A percentile compares a stretch with the other conserved stretches of the same genome.
Conservation (phyloP, 2,113 vertebrate species). For the Dicaeum eximium region DNA sequence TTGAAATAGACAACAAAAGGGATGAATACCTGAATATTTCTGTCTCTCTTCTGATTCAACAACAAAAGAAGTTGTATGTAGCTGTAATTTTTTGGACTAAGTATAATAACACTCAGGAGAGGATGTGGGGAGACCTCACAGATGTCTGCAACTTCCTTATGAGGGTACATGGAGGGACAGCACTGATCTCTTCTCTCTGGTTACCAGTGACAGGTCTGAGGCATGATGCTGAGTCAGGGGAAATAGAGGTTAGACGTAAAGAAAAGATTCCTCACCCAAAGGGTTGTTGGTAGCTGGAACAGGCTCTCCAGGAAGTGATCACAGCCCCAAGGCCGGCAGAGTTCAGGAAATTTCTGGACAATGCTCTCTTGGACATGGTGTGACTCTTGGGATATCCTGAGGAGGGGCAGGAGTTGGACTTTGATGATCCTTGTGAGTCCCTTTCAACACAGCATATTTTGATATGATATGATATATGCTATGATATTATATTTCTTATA, state of each 20-base stretch:
- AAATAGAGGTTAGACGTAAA: background rate
- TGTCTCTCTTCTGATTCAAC: background rate
- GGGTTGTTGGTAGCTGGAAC: background rate
- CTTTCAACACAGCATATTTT: background rate
- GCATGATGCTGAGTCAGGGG: background rate
- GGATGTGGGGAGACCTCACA: too few species aligned
- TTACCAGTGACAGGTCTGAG: background rate
- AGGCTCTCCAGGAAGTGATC: background rate
- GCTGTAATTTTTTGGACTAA: background rate
- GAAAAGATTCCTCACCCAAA: background rate
- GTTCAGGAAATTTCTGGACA: background rate
- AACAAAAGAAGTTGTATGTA: background rate
- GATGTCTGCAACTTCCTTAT: background rate
- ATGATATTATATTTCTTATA: too few species aligned
- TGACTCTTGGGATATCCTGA: background rate
- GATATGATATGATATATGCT: background rate
- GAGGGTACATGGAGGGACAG: rapidly evolving
- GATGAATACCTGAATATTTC: background rate
- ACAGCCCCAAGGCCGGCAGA: background rate
- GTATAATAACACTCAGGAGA: background rate
- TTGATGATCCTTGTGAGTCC: too few species aligned
- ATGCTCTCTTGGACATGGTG: too few species aligned
- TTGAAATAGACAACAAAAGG: background rate
- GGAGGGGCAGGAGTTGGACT: background rate
- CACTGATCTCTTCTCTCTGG: background rate